Percentiles rank a stretch among this genome's conserved stretches.
Conservation (phyloP, 2,797 vertebrate genomes). For the Micropoecilia bifurca region DNA sequence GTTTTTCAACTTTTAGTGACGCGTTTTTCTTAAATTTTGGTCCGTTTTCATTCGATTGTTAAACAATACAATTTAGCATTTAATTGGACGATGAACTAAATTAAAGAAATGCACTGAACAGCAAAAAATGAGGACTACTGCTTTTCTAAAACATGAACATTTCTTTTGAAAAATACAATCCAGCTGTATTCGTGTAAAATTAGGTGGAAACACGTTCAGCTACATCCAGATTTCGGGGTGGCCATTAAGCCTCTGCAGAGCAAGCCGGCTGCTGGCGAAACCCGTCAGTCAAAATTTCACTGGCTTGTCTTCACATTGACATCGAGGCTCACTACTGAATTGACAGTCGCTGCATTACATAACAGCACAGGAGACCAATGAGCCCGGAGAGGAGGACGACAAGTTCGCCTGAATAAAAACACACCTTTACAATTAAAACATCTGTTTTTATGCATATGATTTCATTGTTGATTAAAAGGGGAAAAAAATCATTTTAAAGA, state of each 20-base stretch:
- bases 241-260: constrained; percentile 21
- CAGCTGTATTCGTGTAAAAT: constrained; percentile 9
- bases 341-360: constrained; percentile 74
- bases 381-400: constrained; percentile 33
- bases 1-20: constrained; percentile 4
- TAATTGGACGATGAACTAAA: not conserved
- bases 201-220: constrained; percentile 33
- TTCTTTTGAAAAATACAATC: not conserved
- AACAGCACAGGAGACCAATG: constrained; percentile 56
- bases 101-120: not conserved
- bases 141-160: not conserved
- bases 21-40: not conserved
- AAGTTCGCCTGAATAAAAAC: constrained; percentile 43
- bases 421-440: not conserved
- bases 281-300: constrained; percentile 44
- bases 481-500: not conserved
- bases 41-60: not conserved
- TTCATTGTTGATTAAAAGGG: not conserved
- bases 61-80: not conserved
- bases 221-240: constrained; percentile 24
- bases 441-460: not conserved
- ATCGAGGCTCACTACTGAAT: constrained; percentile 58
- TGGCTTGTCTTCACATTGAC: constrained; percentile 37
- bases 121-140: not conserved
- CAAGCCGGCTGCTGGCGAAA: constrained; percentile 10